Conservation (phyloP, 2,888 invertebrate species). For the Cerastoderma edule region DNA sequence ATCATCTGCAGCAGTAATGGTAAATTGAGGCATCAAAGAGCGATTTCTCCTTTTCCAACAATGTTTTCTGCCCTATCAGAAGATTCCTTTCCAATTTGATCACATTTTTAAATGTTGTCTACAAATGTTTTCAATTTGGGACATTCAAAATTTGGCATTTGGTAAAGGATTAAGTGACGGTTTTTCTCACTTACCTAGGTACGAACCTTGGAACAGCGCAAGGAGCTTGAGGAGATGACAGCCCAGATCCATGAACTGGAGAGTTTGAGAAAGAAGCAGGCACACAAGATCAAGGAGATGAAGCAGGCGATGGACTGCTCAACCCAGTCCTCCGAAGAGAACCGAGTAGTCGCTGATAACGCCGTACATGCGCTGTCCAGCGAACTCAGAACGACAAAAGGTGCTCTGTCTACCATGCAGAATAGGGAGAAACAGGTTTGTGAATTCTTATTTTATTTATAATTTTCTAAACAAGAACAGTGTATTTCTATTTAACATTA, state of each 20-base stretch:
- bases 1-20: too few species aligned
- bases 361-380: constrained; percentile 83
- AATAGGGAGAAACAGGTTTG: constrained; percentile 82
- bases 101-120: too few species aligned
- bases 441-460: neutral
- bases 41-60: too few species aligned
- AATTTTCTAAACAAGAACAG: neutral
- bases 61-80: too few species aligned
- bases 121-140: too few species aligned
- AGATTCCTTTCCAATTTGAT: too few species aligned
- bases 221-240: constrained; percentile 79
- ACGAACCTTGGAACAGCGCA: constrained; percentile 79
- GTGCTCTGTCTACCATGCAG: constrained; percentile 77
- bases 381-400: constrained; percentile 83
- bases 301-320: constrained; percentile 73
- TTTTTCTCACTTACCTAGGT: constrained; percentile 62
- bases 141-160: too few species aligned
- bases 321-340: constrained; percentile 71
- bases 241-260: constrained; percentile 82
- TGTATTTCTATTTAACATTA: neutral
- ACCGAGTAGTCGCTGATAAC: constrained; percentile 78
- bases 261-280: constrained; percentile 80
- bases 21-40: too few species aligned
- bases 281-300: constrained; percentile 80
- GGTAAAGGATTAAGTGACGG: too few species aligned